Evolutionary conservation across 2,888 invertebrate genomes (phyloP), one percentile per base, ranked within the genome.

Genomic region (Euplexia lucipara): DNA sequence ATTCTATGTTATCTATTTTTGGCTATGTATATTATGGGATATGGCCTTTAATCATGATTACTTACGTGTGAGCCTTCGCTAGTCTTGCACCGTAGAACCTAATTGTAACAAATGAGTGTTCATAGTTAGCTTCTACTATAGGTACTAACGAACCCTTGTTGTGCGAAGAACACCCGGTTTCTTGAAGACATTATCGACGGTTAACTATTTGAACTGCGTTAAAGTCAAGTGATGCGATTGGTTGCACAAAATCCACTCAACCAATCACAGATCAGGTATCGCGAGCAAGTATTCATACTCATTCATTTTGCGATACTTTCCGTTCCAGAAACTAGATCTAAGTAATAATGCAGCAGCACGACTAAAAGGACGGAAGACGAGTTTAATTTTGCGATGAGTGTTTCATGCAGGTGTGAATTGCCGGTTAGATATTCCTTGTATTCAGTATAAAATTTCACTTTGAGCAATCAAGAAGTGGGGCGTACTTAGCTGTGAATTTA

Each of bases 71-170:
- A 47, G 22, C 22, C 54, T 63, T 70, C 26, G 37, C 41, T 32
- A 35, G 48, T 53, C 30, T 56, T 70, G 47, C 42, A 20, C 9
- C 16, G 34, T 75, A n/a, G n/a, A n/a, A n/a, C n/a, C n/a, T n/a
- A 75, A 73, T 73, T 75, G 56, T 63, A 63, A 75, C 58, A 63
- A 73, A 75, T 73, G 70, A 75, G 39, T 70, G 47, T 73, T 63
- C 45, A 47, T 56, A 22, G 26, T 37, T 42, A 12, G 58, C 22
- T 59, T 7, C 18, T 42, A 73, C 51, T 57, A 26, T 57, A 34
- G 30, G 9, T 26, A 37, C 32, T 48, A 35, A 53, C 1, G 34
- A 41, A 54, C 48, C 34, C 41, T 10, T 74, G 49, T 54, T 67
- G 51, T 47, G 51, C 47, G 20, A 18, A 34, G 34, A 51, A 73